These are phyloP conservation scores for Antrozous pallidus DNA, from an alignment of 2,797 vertebrate genomes.

Conservation along the genomic window DNA sequence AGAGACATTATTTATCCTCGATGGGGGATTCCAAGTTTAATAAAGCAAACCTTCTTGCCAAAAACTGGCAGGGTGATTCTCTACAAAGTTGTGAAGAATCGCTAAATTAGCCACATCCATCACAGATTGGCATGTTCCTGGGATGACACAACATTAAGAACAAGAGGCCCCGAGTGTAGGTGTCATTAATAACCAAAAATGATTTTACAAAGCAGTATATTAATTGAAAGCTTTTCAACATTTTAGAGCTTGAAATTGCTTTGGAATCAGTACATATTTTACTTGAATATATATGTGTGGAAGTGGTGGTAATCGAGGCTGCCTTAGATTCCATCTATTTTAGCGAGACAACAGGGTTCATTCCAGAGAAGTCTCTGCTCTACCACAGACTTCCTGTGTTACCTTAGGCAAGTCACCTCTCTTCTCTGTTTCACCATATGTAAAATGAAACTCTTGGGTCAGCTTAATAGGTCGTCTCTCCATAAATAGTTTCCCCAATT, in stretches of 20 bases:
- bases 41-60: slow-evolving; percentile 21
- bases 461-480: background rate
- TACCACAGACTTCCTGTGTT: background rate
- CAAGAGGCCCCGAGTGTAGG: background rate
- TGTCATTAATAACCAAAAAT: slow-evolving; percentile 34
- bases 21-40: slow-evolving; percentile 25
- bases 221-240: slow-evolving; percentile 3
- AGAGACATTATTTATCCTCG: background rate
- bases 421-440: background rate
- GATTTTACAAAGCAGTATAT: background rate
- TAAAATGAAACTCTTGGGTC: background rate
- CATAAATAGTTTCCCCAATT: background rate
- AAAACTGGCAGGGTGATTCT: background rate
- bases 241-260: slow-evolving; percentile 8
- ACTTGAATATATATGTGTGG: background rate
- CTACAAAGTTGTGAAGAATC: slow-evolving; percentile 32
- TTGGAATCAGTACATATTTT: slow-evolving; percentile 29
- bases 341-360: background rate
- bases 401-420: background rate
- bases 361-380: background rate
- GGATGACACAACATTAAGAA: background rate
- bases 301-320: background rate
- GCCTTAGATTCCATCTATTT: background rate
- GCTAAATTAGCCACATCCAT: slow-evolving; percentile 20
- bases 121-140: background rate